Conservation (phyloP, 2,113 vertebrate genomes). For the Gyps fulvus region DNA sequence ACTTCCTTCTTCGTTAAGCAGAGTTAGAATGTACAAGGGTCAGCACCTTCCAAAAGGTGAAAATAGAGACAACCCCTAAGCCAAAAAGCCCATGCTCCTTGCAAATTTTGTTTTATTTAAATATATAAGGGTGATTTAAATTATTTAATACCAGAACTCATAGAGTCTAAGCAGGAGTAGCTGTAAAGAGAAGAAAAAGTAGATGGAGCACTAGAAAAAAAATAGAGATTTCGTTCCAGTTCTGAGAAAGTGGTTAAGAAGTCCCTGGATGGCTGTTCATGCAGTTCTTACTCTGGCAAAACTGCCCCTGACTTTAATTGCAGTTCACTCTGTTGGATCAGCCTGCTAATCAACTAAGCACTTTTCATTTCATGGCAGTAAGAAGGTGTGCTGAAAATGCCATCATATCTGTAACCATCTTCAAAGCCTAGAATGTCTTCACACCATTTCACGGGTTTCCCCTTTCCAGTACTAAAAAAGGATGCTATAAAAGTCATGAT, state of each 20-base stretch:
- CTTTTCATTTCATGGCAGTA: constrained; percentile 62
- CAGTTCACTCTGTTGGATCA: not conserved
- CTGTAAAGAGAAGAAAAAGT: not conserved
- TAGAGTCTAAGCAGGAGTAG: not conserved
- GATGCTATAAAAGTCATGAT: constrained; percentile 72
- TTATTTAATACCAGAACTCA: not conserved
- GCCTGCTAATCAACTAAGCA: constrained; percentile 50
- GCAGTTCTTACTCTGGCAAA: not conserved
- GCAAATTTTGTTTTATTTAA: not conserved
- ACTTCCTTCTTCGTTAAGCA: not conserved
- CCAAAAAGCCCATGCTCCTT: not conserved
- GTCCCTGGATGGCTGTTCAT: not conserved
- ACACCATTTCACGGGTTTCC: constrained; percentile 72
- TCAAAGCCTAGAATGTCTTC: constrained; percentile 73
- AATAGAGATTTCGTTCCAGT: not conserved
- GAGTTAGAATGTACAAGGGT: not conserved
- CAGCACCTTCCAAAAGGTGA: not conserved
- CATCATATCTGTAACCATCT: constrained; percentile 63
- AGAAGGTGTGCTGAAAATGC: constrained; percentile 49
- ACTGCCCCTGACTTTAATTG: constrained; percentile 31
- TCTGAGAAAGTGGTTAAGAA: constrained; percentile 4
- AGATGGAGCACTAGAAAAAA: not conserved
- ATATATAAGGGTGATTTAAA: not conserved
- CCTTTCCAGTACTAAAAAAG: constrained; percentile 61
- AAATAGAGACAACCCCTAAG: not conserved